Evolutionary conservation across 2,888 invertebrate species (phyloP), one percentile per base, ranked within the genome.

Genomic region (Lamellibrachia satsuma): DNA sequence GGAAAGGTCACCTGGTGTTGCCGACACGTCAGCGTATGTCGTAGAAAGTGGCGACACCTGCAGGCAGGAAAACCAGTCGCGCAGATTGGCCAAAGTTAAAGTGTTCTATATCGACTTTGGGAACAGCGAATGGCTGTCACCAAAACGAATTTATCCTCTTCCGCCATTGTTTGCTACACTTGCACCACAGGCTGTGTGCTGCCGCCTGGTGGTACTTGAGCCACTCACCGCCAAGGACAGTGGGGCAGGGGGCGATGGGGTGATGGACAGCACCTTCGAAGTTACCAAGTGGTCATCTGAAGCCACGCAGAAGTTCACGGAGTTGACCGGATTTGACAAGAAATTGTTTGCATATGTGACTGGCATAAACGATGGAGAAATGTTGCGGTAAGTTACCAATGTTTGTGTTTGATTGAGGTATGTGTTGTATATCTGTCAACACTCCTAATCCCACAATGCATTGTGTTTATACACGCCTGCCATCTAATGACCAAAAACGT

Each of bases 21-120:
- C 52, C 91, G 4, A 52, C 91, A 15, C n/a, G 11, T 9, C 15
- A 55, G 9, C 55, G 91, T 1, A 91, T 92, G 92, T 92, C 75
- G 22, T n/a, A n/a, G 60, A 90, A 8, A 51, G 27, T 90, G 11
- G 90, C 8, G 60, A 90, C 15, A 75, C 90, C 92, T n/a, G 92
- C 75, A 75, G 75, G n/a, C 39, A 55, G 51, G 91, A 60, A 27
- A 57, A 75, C 75, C 15, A 90, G n/a, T 60, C 91, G 92, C 52
- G 27, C 60, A 7, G 15, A 27, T 52, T 90, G 15, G 39, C 90
- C 7, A 91, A 92, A 90, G 94, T 94, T 0, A 93, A 95, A 95
- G 97, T 98, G 52, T 98, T 98, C 96, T 98, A 98, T 96, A 97
- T 98, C 92, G 99, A 99, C 97, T 99, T 98, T 96, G 99, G 99